Conservation (phyloP, 2,113 vertebrate species). For the Halcyon senegalensis region DNA sequence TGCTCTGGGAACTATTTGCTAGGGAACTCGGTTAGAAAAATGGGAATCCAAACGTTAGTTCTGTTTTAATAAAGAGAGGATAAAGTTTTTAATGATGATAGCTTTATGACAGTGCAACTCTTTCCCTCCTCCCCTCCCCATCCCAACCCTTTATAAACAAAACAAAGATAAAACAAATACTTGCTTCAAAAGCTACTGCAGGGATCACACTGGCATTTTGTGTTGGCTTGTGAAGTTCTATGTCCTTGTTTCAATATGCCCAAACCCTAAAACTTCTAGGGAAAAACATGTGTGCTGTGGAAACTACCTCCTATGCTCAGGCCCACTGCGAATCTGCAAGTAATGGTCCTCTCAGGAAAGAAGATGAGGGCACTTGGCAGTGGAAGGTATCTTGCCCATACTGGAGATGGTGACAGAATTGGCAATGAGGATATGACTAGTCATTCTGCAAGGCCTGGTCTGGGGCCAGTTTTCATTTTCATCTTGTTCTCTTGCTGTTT, state of each 20-base stretch:
- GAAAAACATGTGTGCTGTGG: background rate
- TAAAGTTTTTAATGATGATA: slow-evolving; percentile 17
- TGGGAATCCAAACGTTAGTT: background rate
- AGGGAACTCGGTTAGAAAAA: background rate
- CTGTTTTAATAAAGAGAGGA: slow-evolving; percentile 5
- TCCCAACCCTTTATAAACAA: background rate
- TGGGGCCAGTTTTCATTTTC: slow-evolving; percentile 56
- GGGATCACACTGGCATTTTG: background rate
- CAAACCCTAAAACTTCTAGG: background rate
- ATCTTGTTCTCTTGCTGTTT: slow-evolving; percentile 31
- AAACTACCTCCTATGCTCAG: background rate
- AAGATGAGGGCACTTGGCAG: background rate
- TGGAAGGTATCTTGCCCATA: background rate
- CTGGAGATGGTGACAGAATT: slow-evolving; percentile 55
- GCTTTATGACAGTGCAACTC: background rate
- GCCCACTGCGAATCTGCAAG: background rate
- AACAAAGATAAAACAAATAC: background rate
- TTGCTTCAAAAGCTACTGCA: background rate
- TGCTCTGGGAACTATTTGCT: background rate
- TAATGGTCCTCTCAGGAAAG: background rate
- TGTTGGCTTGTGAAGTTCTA: background rate
- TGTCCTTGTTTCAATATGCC: background rate
- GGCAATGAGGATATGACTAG: slow-evolving; percentile 30
- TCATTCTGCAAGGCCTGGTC: slow-evolving; percentile 22
- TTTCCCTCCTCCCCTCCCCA: accelerated